phyloP scores from a whole-genome alignment of 2,888 invertebrate species.

The Odiellus spinosus region DNA sequence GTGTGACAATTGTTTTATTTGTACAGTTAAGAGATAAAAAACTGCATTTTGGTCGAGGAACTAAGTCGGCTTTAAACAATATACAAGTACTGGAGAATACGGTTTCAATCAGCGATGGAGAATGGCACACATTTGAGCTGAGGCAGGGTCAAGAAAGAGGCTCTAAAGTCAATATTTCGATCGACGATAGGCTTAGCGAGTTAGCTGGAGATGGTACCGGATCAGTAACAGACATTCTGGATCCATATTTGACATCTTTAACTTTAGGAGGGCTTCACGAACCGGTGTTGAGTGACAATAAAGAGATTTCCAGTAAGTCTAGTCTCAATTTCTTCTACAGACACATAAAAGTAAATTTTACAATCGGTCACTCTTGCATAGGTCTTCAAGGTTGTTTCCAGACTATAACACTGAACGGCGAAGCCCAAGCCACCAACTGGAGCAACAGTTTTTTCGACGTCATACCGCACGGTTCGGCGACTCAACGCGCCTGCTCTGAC shows the following conservation, averaged over 20 bases:
- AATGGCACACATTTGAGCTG: conserved; percentile 75
- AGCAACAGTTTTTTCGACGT: conserved; percentile 42
- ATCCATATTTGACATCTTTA: conserved; percentile 67
- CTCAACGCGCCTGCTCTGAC: conserved; percentile 51
- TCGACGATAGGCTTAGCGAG: conserved; percentile 23
- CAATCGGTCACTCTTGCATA: conserved; percentile 1
- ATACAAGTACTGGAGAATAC: no score
- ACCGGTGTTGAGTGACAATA: neutral
- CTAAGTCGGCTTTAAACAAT: no score
- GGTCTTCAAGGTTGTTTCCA: conserved; percentile 67
- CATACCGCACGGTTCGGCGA: conserved; percentile 44
- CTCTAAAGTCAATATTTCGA: conserved; percentile 62
- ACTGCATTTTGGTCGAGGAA: neutral
- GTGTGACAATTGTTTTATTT: neutral
- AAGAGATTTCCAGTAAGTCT: neutral
- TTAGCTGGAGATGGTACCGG: no score
- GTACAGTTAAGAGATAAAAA: neutral
- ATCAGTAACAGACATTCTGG: conserved; percentile 50
- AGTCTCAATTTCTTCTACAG: neutral
- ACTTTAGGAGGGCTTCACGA: conserved; percentile 43
- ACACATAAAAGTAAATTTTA: neutral
- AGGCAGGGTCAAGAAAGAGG: conserved; percentile 34
- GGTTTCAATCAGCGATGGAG: conserved; percentile 45
- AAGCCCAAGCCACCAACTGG: conserved; percentile 75
- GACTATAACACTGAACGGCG: conserved; percentile 73